These are phyloP conservation scores for Oceanodroma leucorhoa DNA, from an alignment of 2,797 vertebrate genomes.

Conservation along the genomic window DNA sequence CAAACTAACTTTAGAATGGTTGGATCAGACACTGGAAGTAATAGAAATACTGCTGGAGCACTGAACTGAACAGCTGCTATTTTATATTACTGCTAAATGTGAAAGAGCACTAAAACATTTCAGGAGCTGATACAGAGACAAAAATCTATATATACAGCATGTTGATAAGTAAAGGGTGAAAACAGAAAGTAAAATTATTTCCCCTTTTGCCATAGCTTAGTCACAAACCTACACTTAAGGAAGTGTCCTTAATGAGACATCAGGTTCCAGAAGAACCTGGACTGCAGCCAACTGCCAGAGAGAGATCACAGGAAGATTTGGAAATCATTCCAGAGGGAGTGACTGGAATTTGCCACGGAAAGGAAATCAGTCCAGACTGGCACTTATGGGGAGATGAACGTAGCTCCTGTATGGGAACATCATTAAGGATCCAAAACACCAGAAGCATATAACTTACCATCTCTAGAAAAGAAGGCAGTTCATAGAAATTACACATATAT, in stretches of 20 bases:
- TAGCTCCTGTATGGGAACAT: background rate
- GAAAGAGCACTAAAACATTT: background rate
- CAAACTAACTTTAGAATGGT: background rate
- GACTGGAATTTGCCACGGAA: background rate
- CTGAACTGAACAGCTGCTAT: background rate
- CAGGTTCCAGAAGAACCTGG: constrained; percentile 11
- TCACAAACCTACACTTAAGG: background rate
- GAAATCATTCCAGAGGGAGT: background rate
- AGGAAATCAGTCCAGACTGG: background rate
- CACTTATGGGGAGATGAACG: background rate
- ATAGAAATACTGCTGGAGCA: background rate
- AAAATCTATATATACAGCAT: background rate
- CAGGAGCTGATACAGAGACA: background rate
- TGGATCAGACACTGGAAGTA: background rate
- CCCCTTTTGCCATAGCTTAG: background rate
- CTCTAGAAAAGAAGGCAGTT: background rate
- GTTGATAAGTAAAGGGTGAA: background rate
- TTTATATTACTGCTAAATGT: constrained; percentile 7
- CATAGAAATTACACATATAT: background rate
- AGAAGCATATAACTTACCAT: background rate
- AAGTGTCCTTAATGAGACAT: background rate
- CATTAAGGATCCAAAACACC: background rate
- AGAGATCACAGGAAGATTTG: background rate
- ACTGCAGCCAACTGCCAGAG: background rate
- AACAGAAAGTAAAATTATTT: background rate